phyloP scores from a whole-genome alignment of 2,113 vertebrate genomes.

The Malaclemys terrapin region DNA sequence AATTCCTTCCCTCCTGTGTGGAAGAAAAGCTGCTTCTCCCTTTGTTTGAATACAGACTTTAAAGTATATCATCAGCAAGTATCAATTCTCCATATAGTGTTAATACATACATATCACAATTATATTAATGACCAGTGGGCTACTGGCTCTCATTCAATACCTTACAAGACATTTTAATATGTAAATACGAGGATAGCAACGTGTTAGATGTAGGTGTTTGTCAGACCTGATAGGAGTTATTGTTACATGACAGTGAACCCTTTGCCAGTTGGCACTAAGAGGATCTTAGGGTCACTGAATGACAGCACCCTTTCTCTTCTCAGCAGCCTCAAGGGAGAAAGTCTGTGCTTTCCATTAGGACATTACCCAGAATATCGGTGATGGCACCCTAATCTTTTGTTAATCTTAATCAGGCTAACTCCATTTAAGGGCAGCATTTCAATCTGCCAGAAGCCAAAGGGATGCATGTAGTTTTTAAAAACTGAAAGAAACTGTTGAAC shows the following conservation, averaged over 20 bases:
- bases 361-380: not conserved
- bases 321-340: not conserved
- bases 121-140: not conserved
- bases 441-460: not conserved
- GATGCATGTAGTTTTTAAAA: not conserved
- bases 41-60: no score
- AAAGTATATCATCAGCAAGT: no score
- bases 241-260: not conserved
- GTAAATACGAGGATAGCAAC: not conserved
- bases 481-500: not conserved
- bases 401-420: not conserved
- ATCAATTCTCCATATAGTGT: no score
- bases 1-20: no score
- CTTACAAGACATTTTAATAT: not conserved
- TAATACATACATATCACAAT: not conserved
- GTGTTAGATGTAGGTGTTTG: not conserved
- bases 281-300: not conserved
- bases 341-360: not conserved
- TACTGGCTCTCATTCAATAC: no score
- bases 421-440: not conserved
- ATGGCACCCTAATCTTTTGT: not conserved
- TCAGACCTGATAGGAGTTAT: no score
- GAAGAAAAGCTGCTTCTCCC: no score
- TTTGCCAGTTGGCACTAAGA: not conserved
- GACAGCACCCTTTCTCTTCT: not conserved